Evolutionary conservation across 2,797 vertebrate genomes (phyloP).

Genomic region (Schizopygopsis pylzovi): DNA sequence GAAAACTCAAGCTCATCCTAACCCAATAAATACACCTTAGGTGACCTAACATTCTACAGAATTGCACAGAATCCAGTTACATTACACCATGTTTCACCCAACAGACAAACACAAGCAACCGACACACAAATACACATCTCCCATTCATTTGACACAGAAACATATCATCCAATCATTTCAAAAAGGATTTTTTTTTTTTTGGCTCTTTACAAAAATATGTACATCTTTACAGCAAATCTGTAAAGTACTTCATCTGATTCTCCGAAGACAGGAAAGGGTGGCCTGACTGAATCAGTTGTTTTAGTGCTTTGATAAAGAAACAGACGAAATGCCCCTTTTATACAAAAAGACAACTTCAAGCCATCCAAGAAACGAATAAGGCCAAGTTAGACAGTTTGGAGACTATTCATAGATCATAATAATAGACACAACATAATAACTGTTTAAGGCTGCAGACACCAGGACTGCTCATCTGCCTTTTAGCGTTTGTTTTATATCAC

Average conservation of each 20-base stretch:
- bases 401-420: neutral
- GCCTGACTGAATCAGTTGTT: slow-evolving; percentile 61
- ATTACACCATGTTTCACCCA: slow-evolving; percentile 62
- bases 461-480: slow-evolving; percentile 4
- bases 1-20: slow-evolving; percentile 68
- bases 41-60: slow-evolving; percentile 65
- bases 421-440: neutral
- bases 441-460: slow-evolving; percentile 17
- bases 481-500: slow-evolving; percentile 1
- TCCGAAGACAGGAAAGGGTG: slow-evolving; percentile 47
- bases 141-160: slow-evolving; percentile 59
- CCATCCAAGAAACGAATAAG: slow-evolving; percentile 42
- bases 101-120: slow-evolving; percentile 66
- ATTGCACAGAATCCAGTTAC: slow-evolving; percentile 81
- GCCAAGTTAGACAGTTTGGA: slow-evolving; percentile 31
- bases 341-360: slow-evolving; percentile 41
- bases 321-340: slow-evolving; percentile 52
- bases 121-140: slow-evolving; percentile 58
- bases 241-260: slow-evolving; percentile 62
- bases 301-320: slow-evolving; percentile 64
- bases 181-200: slow-evolving; percentile 27
- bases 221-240: slow-evolving; percentile 65
- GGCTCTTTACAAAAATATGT: slow-evolving; percentile 62
- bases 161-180: slow-evolving; percentile 58
- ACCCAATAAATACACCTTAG: slow-evolving; percentile 82